These are phyloP conservation scores for Ophthalmotilapia sp. DNA, from an alignment of 2,113 vertebrate genomes.

Conservation along the genomic window DNA sequence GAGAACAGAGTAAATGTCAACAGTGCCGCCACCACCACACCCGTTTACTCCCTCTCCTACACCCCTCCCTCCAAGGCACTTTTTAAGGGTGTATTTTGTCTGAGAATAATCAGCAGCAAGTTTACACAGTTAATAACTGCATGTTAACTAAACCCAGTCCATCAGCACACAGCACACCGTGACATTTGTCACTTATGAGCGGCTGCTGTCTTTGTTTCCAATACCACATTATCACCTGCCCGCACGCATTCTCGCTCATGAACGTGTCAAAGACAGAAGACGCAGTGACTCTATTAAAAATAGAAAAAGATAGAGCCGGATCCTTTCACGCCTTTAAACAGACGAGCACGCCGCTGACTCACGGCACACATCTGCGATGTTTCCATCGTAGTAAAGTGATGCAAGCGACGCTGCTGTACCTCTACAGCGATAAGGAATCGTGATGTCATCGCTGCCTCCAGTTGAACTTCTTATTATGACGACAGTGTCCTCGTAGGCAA, in stretches of 20 bases:
- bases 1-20: background rate
- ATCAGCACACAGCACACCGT: background rate
- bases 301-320: background rate
- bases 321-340: constrained; percentile 5
- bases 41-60: background rate
- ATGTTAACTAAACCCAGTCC: background rate
- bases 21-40: constrained; percentile 17
- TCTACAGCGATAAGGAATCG: background rate
- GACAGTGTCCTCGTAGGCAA: background rate
- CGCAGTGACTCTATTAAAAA: background rate
- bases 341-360: constrained; percentile 43
- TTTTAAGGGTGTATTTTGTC: background rate
- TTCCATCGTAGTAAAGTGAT: constrained; percentile 36
- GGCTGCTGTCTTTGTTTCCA: background rate
- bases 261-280: background rate
- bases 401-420: background rate
- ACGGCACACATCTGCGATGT: constrained; percentile 1
- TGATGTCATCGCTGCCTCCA: constrained; percentile 25
- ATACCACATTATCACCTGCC: background rate
- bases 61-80: background rate
- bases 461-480: constrained; percentile 39
- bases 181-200: background rate
- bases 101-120: background rate
- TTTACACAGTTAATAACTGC: background rate
- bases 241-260: background rate